Evolutionary conservation across 92 coral and sea anemone genomes (phyloP), one percentile per base, ranked within the genome.

Genomic region (Metridium senile): DNA sequence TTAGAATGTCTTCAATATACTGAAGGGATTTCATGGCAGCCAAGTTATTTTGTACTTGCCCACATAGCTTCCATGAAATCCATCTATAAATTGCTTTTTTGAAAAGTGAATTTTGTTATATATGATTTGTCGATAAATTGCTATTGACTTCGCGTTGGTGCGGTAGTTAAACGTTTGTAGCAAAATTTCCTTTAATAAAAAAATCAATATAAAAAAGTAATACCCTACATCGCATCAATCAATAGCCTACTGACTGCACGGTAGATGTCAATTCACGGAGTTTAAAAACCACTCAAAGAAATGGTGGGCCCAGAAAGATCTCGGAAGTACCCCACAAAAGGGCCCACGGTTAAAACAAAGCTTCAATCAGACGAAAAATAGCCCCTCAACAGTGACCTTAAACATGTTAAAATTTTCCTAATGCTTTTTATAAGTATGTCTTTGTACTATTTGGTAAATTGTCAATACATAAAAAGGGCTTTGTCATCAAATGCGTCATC

Each of bases 341-440:
- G n/a, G 78, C 78, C 78, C 78, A 73, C 78, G 78, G 78, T 39
- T 39, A 39, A 39, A 39, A 39, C 49, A 39, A 63, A 63, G 29
- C 13, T 22, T 28, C 69, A 63, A 63, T 63, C n/a, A 63, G 66
- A 21, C 13, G 33, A 61, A 61, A 61, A 61, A 61, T 54, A 17
- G 26, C 43, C 39, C 23, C 69, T 63, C 43, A 2, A 63, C 69
- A 1, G n/a, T 63, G 69, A 63, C 69, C 69, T 28, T 9, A 63
- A 16, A 1, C 18, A 21, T 63, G 69, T 23, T 63, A 31, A 22
- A 63, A 63, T 27, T 31, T 25, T 25, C 26, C 16, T 63, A 63
- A 63, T 63, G 69, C 28, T 63, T 63, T 63, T 30, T 16, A 4
- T 31, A 31, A 63, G 69, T 63, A 30, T 2, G 59, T 10, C 59